Evolutionary conservation across 2,113 vertebrate species (phyloP).

Genomic region (Forbesichthys agassizii): DNA sequence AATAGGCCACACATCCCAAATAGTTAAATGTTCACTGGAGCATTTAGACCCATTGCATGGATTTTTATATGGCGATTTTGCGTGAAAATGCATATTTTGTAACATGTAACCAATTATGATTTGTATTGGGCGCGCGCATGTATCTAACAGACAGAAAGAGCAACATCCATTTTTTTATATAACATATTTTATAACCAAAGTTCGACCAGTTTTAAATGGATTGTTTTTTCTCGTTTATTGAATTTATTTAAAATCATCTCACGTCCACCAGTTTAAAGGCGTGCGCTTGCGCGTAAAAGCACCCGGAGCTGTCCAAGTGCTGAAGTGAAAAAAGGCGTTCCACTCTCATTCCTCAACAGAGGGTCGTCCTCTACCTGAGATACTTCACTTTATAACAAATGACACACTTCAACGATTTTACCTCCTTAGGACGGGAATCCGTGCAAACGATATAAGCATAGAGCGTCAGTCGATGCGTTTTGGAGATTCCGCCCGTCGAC

Average conservation of each 20-base stretch:
- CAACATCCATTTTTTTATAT: conserved; percentile 18
- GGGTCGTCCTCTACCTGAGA: conserved; percentile 54
- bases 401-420: conserved; percentile 18
- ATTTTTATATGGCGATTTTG: conserved; percentile 1
- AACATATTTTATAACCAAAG: conserved; percentile 9
- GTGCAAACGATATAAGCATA: conserved; percentile 3
- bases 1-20: neutral
- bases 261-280: conserved; percentile 66
- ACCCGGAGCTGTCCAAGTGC: conserved; percentile 85
- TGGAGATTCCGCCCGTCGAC: conserved; percentile 37
- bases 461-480: conserved; percentile 29
- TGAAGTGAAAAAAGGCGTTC: conserved; percentile 79
- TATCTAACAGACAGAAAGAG: neutral
- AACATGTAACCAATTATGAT: conserved; percentile 7
- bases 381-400: conserved; percentile 40
- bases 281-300: conserved; percentile 82
- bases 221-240: conserved; percentile 40
- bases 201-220: conserved; percentile 34
- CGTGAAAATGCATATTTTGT: neutral
- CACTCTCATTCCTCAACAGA: conserved; percentile 70
- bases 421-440: conserved; percentile 9
- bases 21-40: neutral
- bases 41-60: neutral
- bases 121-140: conserved; percentile 38
- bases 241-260: conserved; percentile 68